phyloP scores from a whole-genome alignment of 2,113 vertebrate species.

The Motacilla tschutschensis region DNA sequence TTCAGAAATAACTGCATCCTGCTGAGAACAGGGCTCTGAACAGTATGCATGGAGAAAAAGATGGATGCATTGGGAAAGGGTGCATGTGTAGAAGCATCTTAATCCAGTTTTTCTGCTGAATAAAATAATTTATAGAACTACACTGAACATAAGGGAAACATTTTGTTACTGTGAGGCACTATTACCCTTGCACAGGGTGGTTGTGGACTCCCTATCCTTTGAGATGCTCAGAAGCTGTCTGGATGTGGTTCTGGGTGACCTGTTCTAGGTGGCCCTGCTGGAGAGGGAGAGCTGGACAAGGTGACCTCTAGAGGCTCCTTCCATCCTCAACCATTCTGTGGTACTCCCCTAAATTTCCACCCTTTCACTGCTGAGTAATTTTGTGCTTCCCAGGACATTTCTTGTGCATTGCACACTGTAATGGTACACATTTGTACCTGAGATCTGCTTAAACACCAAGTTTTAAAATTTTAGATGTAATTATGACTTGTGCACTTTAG shows the following conservation, averaged over 20 bases:
- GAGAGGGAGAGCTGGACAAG: background rate
- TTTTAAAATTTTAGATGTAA: background rate
- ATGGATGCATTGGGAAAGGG: background rate
- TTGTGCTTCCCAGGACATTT: background rate
- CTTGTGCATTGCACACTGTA: background rate
- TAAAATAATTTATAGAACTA: background rate
- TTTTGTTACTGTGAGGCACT: background rate
- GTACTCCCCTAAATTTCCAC: background rate
- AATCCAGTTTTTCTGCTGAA: background rate
- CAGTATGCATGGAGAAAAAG: background rate
- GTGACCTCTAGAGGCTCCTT: background rate
- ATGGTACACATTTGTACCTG: background rate
- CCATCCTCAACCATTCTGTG: background rate
- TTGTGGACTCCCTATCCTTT: background rate
- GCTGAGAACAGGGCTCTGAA: background rate
- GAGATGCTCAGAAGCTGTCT: background rate
- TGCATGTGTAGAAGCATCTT: background rate
- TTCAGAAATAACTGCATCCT: background rate
- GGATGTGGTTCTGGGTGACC: background rate
- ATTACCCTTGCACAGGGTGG: background rate
- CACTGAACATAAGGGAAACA: background rate
- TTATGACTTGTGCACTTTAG: background rate
- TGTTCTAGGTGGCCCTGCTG: background rate
- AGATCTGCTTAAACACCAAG: background rate
- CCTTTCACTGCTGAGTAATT: background rate